Percentiles rank a stretch among this genome's conserved stretches.
phyloP scores from a whole-genome alignment of 2,797 vertebrate species.

The Lindbergichthys nudifrons region DNA sequence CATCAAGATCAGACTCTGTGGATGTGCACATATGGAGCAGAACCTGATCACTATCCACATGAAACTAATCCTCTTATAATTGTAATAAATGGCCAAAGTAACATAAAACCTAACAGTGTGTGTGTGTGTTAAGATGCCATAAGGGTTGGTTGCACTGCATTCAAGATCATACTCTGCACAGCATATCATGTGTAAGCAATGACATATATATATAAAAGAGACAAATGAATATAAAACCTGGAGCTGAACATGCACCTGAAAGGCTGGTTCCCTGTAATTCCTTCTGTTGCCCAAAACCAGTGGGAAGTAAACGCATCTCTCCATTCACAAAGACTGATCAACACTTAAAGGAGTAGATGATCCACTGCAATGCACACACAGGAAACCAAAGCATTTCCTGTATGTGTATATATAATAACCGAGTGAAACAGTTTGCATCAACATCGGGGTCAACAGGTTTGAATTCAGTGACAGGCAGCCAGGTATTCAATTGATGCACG shows the following conservation, averaged over 20 bases:
- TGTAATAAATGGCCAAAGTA: neutral
- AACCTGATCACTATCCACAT: neutral
- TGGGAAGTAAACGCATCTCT: conserved; percentile 32
- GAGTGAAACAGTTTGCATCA: conserved; percentile 31
- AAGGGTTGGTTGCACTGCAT: neutral
- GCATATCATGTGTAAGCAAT: conserved; percentile 3
- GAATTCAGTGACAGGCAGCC: neutral
- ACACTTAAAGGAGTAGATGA: conserved; percentile 35
- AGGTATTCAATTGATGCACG: neutral
- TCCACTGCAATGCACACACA: conserved; percentile 60
- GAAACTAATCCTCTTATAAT: conserved; percentile 6
- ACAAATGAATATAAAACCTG: conserved; percentile 28
- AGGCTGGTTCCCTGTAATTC: conserved; percentile 34
- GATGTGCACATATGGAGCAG: conserved; percentile 3
- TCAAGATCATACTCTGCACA: conserved; percentile 8
- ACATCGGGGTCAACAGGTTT: conserved; percentile 15
- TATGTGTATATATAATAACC: conserved; percentile 31
- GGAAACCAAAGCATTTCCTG: conserved; percentile 81
- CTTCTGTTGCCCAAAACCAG: conserved; percentile 29
- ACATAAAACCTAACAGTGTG: neutral
- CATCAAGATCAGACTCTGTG: neutral
- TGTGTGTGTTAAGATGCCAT: neutral
- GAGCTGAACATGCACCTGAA: conserved; percentile 57
- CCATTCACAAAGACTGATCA: conserved; percentile 55
- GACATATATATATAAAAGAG: neutral